Conservation (phyloP, 2,113 vertebrate species). For the Corydoras maculifer region DNA sequence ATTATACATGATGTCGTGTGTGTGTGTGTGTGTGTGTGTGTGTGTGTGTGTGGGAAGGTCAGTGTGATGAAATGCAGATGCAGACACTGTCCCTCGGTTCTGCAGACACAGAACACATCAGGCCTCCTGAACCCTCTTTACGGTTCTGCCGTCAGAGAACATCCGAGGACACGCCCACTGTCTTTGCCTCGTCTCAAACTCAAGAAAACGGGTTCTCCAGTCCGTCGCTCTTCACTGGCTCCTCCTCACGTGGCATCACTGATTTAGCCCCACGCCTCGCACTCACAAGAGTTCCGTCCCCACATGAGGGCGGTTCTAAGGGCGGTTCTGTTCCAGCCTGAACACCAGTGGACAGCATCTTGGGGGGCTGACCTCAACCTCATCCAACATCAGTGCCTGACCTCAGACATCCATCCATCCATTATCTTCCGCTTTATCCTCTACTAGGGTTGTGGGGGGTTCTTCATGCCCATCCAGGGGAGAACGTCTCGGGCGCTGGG, state of each 20-base stretch:
- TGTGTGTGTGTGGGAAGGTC: constrained; percentile 37
- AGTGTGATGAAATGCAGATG: constrained; percentile 50
- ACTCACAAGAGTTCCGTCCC: neutral
- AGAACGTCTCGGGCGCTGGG: too few relatives aligned
- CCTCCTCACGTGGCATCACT: constrained; percentile 6
- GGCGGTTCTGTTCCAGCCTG: too few relatives aligned
- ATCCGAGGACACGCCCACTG: constrained; percentile 33
- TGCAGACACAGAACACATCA: constrained; percentile 26
- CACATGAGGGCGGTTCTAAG: too few relatives aligned
- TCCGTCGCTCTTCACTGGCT: constrained; percentile 24
- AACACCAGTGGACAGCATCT: too few relatives aligned
- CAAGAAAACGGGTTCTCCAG: constrained; percentile 21
- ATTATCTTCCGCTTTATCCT: too few relatives aligned
- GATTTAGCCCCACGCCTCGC: neutral
- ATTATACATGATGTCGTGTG: constrained; percentile 62
- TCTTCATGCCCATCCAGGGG: too few relatives aligned
- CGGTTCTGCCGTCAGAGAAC: constrained; percentile 32
- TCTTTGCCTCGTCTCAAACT: constrained; percentile 27
- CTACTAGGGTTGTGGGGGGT: too few relatives aligned
- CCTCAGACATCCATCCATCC: too few relatives aligned
- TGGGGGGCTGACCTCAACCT: too few relatives aligned
- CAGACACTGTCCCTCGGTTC: constrained; percentile 40
- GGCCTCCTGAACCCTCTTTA: constrained; percentile 32
- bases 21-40: constrained; percentile 34
- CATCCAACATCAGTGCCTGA: too few relatives aligned